Base-by-base conservation (phyloP, 2,113 vertebrate genomes). In the Sylvietta virens region DNA sequence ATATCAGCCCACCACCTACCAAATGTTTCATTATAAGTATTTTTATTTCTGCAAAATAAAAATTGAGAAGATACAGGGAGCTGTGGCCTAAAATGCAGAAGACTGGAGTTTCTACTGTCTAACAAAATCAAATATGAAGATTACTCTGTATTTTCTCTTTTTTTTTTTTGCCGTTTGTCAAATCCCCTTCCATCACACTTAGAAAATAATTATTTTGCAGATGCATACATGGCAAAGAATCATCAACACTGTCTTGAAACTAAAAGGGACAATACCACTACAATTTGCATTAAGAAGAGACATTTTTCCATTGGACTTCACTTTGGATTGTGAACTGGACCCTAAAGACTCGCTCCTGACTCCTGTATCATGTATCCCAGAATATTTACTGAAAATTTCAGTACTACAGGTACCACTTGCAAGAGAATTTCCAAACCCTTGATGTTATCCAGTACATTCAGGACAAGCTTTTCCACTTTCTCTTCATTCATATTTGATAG, bases 381-480 rank as follows among this genome's bases (percentile, higher is more conserved):
- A 64, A 48, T 48, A 17, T 48, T 48, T 48, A 53, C 18, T 65
- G 61, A 91, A 93, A 87, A 57, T 69, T 90, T 95, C 39, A 65
- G 13, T 69, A 69, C 26, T 76, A 61, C 18, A 85, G 37, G 35
- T 81, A 94, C 16, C 20, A 47, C 16, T 78, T 74, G 50, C 24
- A 86, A 70, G 51, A 80, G 54, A 57, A 47, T 83, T 90, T 92
- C 39, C 45, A 80, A 73, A 30, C 27, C 4, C 42, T 93, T 90
- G n/a, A 69, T 66, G 26, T 66, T 86, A 73, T 45, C 20, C 24
- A 64, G 12, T 86, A 48, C 21, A 66, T 57, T 77, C 39, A 86
- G 33, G 13, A 88, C 92, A 95, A 94, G 76, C 3, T 90, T 94
- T 94, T 96, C 62, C 71, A 73, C 71, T 92, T 95, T 70, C n/a